Evolutionary conservation across 1,140 invertebrate species (phyloP).

Genomic region (Diorhabda sublineata): DNA sequence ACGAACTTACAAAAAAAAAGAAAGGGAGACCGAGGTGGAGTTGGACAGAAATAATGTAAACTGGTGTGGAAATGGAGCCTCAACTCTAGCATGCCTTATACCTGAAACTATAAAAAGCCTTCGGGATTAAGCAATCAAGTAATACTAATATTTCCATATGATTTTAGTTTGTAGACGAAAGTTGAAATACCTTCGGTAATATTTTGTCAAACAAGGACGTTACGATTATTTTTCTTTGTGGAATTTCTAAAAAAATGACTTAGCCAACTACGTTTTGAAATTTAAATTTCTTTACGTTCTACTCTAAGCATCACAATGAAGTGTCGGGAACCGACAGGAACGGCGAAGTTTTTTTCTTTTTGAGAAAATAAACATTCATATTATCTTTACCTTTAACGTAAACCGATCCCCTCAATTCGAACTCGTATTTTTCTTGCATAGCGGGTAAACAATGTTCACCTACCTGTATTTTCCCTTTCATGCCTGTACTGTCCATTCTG

Average conservation of each 20-base stretch:
- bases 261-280: not conserved
- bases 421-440: conserved; percentile 65
- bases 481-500: conserved; percentile 90
- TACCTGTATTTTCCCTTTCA: conserved; percentile 82
- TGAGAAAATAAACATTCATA: conserved; percentile 81
- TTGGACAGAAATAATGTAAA: too few species aligned
- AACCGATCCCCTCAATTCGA: conserved; percentile 79
- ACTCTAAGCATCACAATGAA: conserved; percentile 11
- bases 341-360: conserved; percentile 47
- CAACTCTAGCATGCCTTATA: too few species aligned
- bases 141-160: too few species aligned
- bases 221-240: too few species aligned
- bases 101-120: too few species aligned
- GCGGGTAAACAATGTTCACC: conserved; percentile 67
- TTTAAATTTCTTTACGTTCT: not conserved
- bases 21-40: too few species aligned
- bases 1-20: too few species aligned
- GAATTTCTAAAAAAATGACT: not conserved
- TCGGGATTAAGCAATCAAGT: too few species aligned
- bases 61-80: too few species aligned
- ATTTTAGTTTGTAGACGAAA: too few species aligned
- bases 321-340: conserved; percentile 19
- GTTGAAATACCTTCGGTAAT: too few species aligned
- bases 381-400: conserved; percentile 95
- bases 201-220: too few species aligned